phyloP scores from a whole-genome alignment of 2,797 vertebrate species.

The Sciaenops ocellatus region DNA sequence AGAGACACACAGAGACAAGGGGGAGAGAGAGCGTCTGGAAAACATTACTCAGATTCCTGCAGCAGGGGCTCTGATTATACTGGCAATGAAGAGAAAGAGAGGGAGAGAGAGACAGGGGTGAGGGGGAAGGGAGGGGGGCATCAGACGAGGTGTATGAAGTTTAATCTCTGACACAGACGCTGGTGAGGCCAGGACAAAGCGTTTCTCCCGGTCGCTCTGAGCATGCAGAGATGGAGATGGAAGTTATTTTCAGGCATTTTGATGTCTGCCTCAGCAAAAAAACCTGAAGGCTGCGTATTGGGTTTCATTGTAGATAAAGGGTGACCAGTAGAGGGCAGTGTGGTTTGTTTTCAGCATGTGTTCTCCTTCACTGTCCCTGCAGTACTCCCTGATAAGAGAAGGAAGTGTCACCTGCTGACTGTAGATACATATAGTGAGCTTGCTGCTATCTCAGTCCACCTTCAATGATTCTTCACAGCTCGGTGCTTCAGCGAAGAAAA shows the following conservation, averaged over 20 bases:
- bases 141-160: slow-evolving; percentile 30
- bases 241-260: slow-evolving; percentile 49
- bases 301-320: slow-evolving; percentile 1
- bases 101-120: slow-evolving; percentile 11
- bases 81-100: slow-evolving; percentile 42
- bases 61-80: slow-evolving; percentile 72
- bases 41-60: slow-evolving; percentile 82
- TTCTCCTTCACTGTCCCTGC: background rate
- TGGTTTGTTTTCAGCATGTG: slow-evolving; percentile 7
- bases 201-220: background rate
- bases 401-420: slow-evolving; percentile 19
- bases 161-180: slow-evolving; percentile 28
- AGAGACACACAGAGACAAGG: slow-evolving; percentile 15
- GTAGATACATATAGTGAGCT: background rate
- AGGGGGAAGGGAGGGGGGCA: background rate
- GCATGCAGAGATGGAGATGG: background rate
- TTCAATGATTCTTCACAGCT: background rate
- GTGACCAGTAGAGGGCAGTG: slow-evolving; percentile 71
- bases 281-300: background rate
- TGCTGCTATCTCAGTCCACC: background rate
- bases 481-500: background rate
- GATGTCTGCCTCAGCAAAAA: slow-evolving; percentile 45
- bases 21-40: slow-evolving; percentile 77
- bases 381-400: background rate
- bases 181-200: slow-evolving; percentile 16